These are phyloP conservation scores for Aphidius ervi DNA, from an alignment of 1,140 invertebrate genomes.

Conservation along the genomic window DNA sequence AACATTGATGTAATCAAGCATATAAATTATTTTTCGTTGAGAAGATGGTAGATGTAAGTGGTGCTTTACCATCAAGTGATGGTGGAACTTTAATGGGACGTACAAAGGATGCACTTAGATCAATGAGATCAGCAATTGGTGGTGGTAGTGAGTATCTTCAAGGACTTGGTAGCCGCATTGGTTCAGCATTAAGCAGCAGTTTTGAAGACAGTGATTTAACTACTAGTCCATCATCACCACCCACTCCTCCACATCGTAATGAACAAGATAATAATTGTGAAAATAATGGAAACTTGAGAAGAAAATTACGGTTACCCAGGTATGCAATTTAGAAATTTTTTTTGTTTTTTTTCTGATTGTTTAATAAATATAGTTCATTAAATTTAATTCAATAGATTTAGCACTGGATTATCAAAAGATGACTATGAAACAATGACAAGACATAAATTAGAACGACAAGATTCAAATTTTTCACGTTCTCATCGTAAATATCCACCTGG, in stretches of 20 bases:
- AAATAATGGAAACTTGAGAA: constrained; percentile 19
- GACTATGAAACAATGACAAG: constrained; percentile 51
- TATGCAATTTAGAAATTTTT: constrained; percentile 23
- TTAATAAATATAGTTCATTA: too few species aligned
- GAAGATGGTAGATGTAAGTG: constrained; percentile 46
- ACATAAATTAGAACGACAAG: constrained; percentile 49
- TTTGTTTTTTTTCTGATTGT: background rate
- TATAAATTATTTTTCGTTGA: constrained; percentile 19
- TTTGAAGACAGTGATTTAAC: constrained; percentile 46
- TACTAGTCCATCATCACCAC: constrained; percentile 40
- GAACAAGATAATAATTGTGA: constrained; percentile 15
- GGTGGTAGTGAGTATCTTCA: constrained; percentile 49
- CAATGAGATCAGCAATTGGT: constrained; percentile 46
- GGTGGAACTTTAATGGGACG: constrained; percentile 45
- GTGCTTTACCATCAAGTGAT: constrained; percentile 35
- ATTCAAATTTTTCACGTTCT: constrained; percentile 29
- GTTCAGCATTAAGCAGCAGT: constrained; percentile 47
- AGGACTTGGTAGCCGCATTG: constrained; percentile 47
- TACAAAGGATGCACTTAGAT: constrained; percentile 46
- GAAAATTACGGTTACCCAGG: constrained; percentile 42
- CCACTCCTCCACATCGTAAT: constrained; percentile 27
- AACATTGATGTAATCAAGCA: too few species aligned
- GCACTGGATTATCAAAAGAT: constrained; percentile 44
- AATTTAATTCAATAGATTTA: background rate
- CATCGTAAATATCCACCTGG: constrained; percentile 43